Base-by-base conservation (phyloP, 2,113 vertebrate genomes). In the Argyrosomus japonicus region DNA sequence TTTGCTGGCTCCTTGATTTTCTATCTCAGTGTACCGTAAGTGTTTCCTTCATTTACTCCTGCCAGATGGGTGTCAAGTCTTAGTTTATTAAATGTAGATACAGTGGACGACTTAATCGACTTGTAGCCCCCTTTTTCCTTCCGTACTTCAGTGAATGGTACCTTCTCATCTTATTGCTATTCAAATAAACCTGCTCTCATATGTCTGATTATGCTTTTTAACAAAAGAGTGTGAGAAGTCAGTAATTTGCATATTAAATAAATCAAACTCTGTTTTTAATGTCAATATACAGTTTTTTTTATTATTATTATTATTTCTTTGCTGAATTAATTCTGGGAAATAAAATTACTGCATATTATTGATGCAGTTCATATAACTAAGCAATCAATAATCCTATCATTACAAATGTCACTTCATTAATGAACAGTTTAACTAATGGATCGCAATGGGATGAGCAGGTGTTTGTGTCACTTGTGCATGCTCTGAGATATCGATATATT, bases 21-120 rank as follows among this genome's bases (percentile, higher is more conserved):
- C 48, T 87, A 85, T 90, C 62, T 84, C 68, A 79, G 73, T 88
- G 75, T 88, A 80, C 86, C 85, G 10, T 86, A 85, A 90, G 85
- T 91, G 89, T 89, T 91, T 85, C 82, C 90, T 91, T 90, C 54
- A 65, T 85, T 77, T 67, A 75, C 54, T 89, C 88, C 91, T 90
- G 89, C 87, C 90, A 91, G 70, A 87, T 65, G 25, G 51, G 77
- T 75, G 54, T 84, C 45, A 32, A 73, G 73, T 82, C 74, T 70
- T 62, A 77, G 50, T 79, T 76, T 6, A 56, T 71, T 64, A 77
- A 63, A 71, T 58, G 47, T 81, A 75, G 60, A 77, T 50, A 68
- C 27, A 57, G 45, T 77, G 36, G 47, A 72, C 8, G 2, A 74
- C 47, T 36, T 53, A 60, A 81, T 27, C 32, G 69, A 83, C 91